phyloP scores from a whole-genome alignment of 2,797 vertebrate genomes.

The Natrix natrix region DNA sequence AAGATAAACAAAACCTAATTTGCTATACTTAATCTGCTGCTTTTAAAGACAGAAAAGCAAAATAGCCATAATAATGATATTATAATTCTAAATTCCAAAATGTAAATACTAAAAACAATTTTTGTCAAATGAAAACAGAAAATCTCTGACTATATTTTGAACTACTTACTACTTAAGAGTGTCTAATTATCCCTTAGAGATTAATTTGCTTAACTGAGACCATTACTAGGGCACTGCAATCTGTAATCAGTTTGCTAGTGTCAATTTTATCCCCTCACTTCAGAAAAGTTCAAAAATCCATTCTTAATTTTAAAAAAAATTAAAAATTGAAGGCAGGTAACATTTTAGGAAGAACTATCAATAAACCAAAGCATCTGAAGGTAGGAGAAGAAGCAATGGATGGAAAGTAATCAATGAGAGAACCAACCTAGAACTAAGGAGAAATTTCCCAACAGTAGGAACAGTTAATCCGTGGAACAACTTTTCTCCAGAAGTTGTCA shows the following conservation, averaged over 20 bases:
- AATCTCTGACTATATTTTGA: background rate
- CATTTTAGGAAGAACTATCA: background rate
- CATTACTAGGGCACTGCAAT: background rate
- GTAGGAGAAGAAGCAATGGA: too few relatives aligned
- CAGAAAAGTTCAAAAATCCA: conserved; percentile 9
- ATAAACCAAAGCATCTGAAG: background rate
- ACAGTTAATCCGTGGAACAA: too few relatives aligned
- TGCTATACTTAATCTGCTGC: background rate
- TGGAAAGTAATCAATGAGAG: too few relatives aligned
- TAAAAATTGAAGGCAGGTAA: background rate
- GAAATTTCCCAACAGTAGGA: too few relatives aligned
- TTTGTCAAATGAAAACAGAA: background rate
- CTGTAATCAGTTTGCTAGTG: conserved; percentile 13
- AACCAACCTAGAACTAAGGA: too few relatives aligned
- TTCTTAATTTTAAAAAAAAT: background rate
- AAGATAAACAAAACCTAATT: background rate
- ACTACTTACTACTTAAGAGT: background rate
- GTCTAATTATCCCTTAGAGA: conserved; percentile 14
- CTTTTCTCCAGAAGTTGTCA: too few relatives aligned
- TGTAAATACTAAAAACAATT: background rate
- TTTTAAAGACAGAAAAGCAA: background rate
- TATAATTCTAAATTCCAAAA: background rate
- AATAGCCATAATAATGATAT: background rate
- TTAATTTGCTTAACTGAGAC: conserved; percentile 19
- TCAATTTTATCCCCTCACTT: background rate